A percentile compares a stretch with the other conserved stretches of the same genome.
Conservation (phyloP, 2,888 invertebrate genomes). For the Lithodes maja region DNA sequence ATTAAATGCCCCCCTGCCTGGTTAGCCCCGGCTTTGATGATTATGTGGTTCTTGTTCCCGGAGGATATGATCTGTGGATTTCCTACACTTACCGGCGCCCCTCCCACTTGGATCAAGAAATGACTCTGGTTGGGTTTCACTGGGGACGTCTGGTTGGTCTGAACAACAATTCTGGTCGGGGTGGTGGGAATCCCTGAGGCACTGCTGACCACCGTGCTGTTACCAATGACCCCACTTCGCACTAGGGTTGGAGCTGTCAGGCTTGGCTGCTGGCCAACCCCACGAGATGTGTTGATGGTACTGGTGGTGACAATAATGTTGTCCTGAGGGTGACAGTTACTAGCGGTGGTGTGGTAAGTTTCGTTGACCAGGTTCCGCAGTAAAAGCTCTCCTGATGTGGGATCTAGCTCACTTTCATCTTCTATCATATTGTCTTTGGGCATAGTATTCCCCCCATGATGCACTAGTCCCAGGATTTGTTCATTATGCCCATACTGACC, state of each 20-base stretch:
- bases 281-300: constrained; percentile 38
- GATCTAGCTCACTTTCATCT: constrained; percentile 17
- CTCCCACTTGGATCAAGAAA: constrained; percentile 66
- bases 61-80: constrained; percentile 31
- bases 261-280: constrained; percentile 13
- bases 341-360: constrained; percentile 36
- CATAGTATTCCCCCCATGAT: neutral
- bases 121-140: constrained; percentile 48
- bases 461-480: constrained; percentile 37
- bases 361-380: constrained; percentile 51
- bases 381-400: constrained; percentile 43
- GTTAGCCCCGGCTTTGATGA: constrained; percentile 57
- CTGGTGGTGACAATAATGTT: constrained; percentile 59
- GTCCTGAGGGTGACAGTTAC: constrained; percentile 6
- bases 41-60: constrained; percentile 56
- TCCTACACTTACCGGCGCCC: constrained; percentile 35
- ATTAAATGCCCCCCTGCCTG: neutral
- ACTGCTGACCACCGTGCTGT: neutral
- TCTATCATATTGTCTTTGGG: neutral
- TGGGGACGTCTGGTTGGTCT: constrained; percentile 52
- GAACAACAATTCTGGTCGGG: constrained; percentile 49
- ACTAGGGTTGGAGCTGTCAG: constrained; percentile 32
- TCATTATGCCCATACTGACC: constrained; percentile 42
- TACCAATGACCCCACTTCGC: constrained; percentile 1
- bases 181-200: constrained; percentile 16